Conservation (phyloP, 2,888 invertebrate genomes). For the Nycteola revayana region DNA sequence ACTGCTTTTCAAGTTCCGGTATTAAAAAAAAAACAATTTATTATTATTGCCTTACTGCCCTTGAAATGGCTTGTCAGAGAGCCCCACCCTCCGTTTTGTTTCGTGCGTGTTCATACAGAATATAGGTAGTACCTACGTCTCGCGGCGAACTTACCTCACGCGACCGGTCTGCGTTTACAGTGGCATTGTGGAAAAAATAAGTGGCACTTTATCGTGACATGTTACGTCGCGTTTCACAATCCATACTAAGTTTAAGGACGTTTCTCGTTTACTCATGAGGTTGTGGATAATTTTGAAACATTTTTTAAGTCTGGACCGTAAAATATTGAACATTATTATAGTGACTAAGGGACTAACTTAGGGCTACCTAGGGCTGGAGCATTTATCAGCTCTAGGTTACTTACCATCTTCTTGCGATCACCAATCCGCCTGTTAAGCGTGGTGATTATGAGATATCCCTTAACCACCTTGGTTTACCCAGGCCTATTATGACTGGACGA, state of each 20-base stretch:
- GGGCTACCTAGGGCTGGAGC: too few species aligned
- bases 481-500: too few species aligned
- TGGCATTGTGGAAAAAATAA: slow-evolving; percentile 39
- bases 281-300: neutral
- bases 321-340: too few species aligned
- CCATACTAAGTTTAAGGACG: neutral
- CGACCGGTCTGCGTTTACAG: slow-evolving; percentile 32
- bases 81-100: slow-evolving; percentile 44
- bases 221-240: slow-evolving; percentile 13
- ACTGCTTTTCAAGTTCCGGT: too few species aligned
- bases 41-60: slow-evolving; percentile 45
- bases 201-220: slow-evolving; percentile 29
- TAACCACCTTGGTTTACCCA: too few species aligned
- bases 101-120: slow-evolving; percentile 43
- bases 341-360: too few species aligned
- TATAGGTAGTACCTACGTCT: slow-evolving; percentile 17
- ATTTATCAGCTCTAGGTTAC: too few species aligned
- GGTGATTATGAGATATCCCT: too few species aligned
- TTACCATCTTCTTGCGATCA: too few species aligned
- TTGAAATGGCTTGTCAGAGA: slow-evolving; percentile 34
- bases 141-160: slow-evolving; percentile 41
- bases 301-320: too few species aligned
- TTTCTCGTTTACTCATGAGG: slow-evolving; percentile 4
- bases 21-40: slow-evolving; percentile 44
- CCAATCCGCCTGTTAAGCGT: too few species aligned